Evolutionary conservation across 2,888 invertebrate species (phyloP).

Genomic region (Dryobota labecula): DNA sequence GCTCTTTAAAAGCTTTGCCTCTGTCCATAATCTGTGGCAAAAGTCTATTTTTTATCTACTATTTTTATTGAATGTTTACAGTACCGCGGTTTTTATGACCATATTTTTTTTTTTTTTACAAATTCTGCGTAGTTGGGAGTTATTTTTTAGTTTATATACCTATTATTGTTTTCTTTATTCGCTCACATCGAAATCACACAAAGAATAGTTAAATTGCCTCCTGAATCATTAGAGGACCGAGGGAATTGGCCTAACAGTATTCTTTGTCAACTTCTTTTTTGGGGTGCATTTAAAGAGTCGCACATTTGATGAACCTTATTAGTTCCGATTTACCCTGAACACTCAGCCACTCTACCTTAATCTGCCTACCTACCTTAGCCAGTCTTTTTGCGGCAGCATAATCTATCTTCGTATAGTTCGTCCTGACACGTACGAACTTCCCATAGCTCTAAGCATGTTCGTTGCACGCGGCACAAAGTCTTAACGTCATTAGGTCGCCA

Average conservation of each 20-base stretch:
- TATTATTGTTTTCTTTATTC: no score
- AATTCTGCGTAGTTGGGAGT: background rate
- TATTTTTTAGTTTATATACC: background rate
- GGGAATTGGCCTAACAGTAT: background rate
- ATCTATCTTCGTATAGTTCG: background rate
- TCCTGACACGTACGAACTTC: background rate
- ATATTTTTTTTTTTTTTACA: no score
- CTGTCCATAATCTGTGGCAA: no score
- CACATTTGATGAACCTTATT: background rate
- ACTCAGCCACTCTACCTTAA: background rate
- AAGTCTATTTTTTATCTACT: background rate
- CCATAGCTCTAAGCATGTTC: conserved; percentile 15
- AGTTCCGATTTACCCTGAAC: background rate
- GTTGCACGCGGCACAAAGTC: conserved; percentile 31
- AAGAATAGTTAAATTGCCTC: background rate
- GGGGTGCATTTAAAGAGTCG: background rate
- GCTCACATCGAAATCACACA: no score
- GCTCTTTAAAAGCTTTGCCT: no score
- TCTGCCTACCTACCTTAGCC: no score
- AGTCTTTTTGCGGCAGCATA: background rate
- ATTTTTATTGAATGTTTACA: background rate
- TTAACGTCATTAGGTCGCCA: conserved; percentile 48
- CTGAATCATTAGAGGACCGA: background rate
- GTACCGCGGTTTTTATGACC: background rate
- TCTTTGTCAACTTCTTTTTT: background rate